Evolutionary conservation across 2,888 invertebrate species (phyloP).

Genomic region (Sthenelais limicola): DNA sequence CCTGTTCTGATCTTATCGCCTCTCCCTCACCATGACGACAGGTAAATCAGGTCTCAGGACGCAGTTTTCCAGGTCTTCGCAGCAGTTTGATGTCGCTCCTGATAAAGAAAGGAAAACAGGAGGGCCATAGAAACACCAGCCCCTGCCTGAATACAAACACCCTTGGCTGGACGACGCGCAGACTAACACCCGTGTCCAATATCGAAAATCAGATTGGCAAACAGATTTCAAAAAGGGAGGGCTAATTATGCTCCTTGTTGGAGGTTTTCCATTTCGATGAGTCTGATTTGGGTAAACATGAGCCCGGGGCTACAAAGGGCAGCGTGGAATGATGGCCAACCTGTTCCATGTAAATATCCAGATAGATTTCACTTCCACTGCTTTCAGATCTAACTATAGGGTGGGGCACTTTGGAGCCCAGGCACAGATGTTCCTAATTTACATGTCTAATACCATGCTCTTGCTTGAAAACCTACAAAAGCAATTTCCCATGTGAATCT

Average conservation of each 20-base stretch:
- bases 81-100: slow-evolving; percentile 6
- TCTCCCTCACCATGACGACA: neutral
- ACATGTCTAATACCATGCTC: no score
- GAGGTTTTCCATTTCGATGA: slow-evolving; percentile 6
- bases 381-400: no score
- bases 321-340: no score
- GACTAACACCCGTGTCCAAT: slow-evolving; percentile 24
- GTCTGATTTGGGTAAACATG: slow-evolving; percentile 29
- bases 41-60: slow-evolving; percentile 3
- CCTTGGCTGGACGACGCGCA: neutral
- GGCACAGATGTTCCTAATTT: no score
- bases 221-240: slow-evolving; percentile 5
- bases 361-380: no score
- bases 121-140: neutral
- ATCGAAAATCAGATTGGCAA: slow-evolving; percentile 27
- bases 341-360: no score
- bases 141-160: neutral
- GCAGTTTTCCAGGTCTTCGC: no score
- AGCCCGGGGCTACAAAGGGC: neutral
- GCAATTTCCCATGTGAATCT: no score
- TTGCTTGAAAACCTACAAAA: no score
- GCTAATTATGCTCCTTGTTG: slow-evolving; percentile 9
- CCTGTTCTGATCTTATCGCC: slow-evolving; percentile 9
- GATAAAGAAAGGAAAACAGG: slow-evolving; percentile 27
- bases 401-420: no score